Conservation (phyloP, 2,888 invertebrate genomes). For the Agrotis segetum region DNA sequence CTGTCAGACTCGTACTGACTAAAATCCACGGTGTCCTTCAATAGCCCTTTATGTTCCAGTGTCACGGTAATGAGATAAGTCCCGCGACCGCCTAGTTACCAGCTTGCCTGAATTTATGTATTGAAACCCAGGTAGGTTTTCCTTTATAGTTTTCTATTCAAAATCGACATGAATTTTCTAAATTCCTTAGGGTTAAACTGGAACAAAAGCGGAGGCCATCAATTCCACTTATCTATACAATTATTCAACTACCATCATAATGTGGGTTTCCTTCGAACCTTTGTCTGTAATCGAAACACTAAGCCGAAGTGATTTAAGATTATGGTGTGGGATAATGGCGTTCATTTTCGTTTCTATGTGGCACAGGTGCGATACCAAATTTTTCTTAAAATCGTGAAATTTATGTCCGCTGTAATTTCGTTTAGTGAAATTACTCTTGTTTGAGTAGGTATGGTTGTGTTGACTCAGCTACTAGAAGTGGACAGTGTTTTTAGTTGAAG, state of each 20-base stretch:
- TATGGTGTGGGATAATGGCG: constrained; percentile 89
- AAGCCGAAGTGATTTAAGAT: constrained; percentile 90
- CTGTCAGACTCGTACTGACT: too few relatives aligned
- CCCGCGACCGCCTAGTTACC: too few relatives aligned
- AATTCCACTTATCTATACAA: constrained; percentile 89
- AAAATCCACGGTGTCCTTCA: too few relatives aligned
- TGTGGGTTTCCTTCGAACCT: constrained; percentile 88
- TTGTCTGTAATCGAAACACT: constrained; percentile 90
- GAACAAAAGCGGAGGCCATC: constrained; percentile 76
- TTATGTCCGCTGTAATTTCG: constrained; percentile 77
- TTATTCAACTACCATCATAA: constrained; percentile 90
- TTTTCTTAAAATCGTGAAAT: constrained; percentile 85
- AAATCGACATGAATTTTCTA: constrained; percentile 36
- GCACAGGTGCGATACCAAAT: constrained; percentile 85
- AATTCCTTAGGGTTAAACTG: constrained; percentile 56
- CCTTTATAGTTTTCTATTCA: constrained; percentile 8
- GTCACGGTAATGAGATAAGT: too few relatives aligned
- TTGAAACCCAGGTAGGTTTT: constrained; percentile 9
- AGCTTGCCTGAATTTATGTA: constrained; percentile 6
- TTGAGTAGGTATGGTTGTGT: constrained; percentile 50
- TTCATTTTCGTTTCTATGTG: constrained; percentile 85
- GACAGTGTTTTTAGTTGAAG: constrained; percentile 57
- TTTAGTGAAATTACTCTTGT: constrained; percentile 73
- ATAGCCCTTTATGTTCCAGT: too few relatives aligned
- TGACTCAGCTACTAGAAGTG: constrained; percentile 42